Evolutionary conservation across 2,113 vertebrate genomes (phyloP).

Genomic region (Riparia riparia): DNA sequence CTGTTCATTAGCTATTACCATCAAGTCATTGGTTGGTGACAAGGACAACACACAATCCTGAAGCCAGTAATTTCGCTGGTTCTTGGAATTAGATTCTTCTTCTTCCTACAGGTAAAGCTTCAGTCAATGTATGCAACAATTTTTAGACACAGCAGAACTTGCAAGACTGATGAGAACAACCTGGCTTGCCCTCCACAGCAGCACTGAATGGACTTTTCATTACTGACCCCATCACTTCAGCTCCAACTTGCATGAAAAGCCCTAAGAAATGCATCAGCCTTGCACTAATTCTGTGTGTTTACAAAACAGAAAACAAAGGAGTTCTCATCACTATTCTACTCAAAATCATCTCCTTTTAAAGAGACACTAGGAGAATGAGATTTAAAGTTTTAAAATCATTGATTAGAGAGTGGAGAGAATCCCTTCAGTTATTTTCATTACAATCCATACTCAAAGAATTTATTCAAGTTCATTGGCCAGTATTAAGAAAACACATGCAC

Average conservation of each 20-base stretch:
- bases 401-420: not conserved
- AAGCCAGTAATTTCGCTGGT: conserved; percentile 85
- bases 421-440: not conserved
- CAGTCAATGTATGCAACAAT: not conserved
- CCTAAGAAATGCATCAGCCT: not conserved
- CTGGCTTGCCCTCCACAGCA: not conserved
- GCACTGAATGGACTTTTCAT: not conserved
- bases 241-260: not conserved
- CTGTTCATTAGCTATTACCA: conserved; percentile 91
- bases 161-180: not conserved
- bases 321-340: not conserved
- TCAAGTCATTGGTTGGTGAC: conserved; percentile 93
- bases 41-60: conserved; percentile 92
- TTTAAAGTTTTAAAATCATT: not conserved
- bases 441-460: not conserved
- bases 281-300: not conserved
- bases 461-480: not conserved
- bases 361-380: not conserved
- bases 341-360: not conserved
- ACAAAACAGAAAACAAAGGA: not conserved
- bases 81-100: conserved; percentile 72
- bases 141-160: not conserved
- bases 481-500: not conserved
- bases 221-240: not conserved
- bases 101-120: conserved; percentile 71